Conservation (phyloP, 2,888 invertebrate species). For the Margaritifera margaritifera region DNA sequence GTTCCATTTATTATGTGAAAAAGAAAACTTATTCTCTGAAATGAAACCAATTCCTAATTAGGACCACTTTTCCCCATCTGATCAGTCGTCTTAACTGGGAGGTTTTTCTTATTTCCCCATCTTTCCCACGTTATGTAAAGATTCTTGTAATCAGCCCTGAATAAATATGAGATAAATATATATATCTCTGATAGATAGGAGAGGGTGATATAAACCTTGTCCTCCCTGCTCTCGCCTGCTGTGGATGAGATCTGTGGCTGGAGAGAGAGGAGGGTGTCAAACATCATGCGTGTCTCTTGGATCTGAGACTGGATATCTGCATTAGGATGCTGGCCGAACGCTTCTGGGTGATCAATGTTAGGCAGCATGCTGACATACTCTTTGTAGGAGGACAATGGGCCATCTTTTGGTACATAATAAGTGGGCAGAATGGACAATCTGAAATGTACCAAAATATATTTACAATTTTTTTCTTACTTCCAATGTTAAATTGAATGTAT, state of each 20-base stretch:
- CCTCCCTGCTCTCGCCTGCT: slow-evolving; percentile 79
- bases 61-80: no score
- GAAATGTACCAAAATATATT: slow-evolving; percentile 39
- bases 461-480: no score
- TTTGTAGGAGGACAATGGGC: slow-evolving; percentile 85
- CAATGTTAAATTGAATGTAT: neutral
- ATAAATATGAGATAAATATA: no score
- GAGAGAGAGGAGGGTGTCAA: slow-evolving; percentile 85
- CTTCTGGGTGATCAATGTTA: slow-evolving; percentile 86
- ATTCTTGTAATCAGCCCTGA: no score
- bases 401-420: slow-evolving; percentile 88
- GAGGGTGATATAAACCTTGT: slow-evolving; percentile 76
- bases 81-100: no score
- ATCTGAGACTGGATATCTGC: slow-evolving; percentile 91
- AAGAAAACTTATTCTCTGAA: no score
- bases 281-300: slow-evolving; percentile 84
- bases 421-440: slow-evolving; percentile 83
- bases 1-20: no score
- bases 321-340: slow-evolving; percentile 91
- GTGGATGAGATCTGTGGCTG: slow-evolving; percentile 78
- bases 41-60: no score
- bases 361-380: slow-evolving; percentile 87
- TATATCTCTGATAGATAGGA: no score
- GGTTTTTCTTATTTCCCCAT: no score
- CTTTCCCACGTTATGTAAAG: no score